A percentile compares a stretch with the other conserved stretches of the same genome.
Conservation (phyloP, 2,113 vertebrate species). For the Gavia stellata region DNA sequence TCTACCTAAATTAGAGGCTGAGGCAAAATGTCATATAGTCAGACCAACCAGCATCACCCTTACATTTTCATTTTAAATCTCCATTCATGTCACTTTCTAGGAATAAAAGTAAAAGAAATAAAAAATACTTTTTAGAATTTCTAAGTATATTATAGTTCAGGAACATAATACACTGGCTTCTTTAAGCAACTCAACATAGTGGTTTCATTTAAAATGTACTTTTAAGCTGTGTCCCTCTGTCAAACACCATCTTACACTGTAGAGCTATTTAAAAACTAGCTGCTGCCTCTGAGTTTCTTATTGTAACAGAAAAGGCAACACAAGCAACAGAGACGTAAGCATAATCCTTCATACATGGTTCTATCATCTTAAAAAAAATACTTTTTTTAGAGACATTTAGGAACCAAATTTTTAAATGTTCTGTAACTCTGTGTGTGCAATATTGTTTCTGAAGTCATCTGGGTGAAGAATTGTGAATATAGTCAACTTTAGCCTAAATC, state of each 20-base stretch:
- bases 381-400: background rate
- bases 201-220: background rate
- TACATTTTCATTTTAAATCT: background rate
- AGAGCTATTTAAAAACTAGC: background rate
- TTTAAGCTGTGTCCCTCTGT: background rate
- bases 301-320: background rate
- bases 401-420: background rate
- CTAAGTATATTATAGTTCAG: background rate
- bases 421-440: background rate
- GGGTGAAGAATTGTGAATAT: background rate
- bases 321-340: background rate
- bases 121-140: background rate
- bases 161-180: background rate
- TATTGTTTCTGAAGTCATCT: background rate
- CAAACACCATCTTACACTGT: background rate
- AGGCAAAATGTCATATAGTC: background rate
- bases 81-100: background rate
- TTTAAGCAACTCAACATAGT: background rate
- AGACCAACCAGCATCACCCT: background rate
- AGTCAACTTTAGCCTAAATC: background rate
- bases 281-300: background rate
- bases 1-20: background rate
- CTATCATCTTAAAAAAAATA: background rate
- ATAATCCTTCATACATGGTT: background rate
- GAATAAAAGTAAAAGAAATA: background rate